These are phyloP conservation scores for Chymomyza amoena DNA, from an alignment of 2,888 invertebrate genomes.

Conservation along the genomic window DNA sequence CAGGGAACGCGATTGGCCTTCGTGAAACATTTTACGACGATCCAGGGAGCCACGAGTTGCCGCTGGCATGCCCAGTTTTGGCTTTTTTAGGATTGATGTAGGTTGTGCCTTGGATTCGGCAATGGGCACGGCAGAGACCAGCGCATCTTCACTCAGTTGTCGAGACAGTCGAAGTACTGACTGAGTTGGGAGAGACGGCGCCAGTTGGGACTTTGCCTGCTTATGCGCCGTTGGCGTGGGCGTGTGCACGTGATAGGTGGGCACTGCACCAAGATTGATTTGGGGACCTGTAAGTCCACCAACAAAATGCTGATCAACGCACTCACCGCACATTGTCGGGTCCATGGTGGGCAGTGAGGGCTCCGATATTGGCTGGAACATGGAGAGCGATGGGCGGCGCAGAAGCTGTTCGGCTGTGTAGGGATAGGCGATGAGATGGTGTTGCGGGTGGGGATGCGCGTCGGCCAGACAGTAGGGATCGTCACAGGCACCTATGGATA, in stretches of 20 bases:
- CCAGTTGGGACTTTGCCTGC: conserved; percentile 63
- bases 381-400: conserved; percentile 73
- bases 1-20: conserved; percentile 76
- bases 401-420: conserved; percentile 67
- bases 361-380: conserved; percentile 76
- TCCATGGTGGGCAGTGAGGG: conserved; percentile 77
- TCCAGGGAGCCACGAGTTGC: conserved; percentile 54
- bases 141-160: conserved; percentile 75
- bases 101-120: conserved; percentile 72
- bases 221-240: conserved; percentile 76
- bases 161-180: conserved; percentile 73
- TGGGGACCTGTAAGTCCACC: conserved; percentile 72
- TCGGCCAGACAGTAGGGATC: conserved; percentile 74
- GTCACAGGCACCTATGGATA: conserved; percentile 70
- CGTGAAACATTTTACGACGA: conserved; percentile 75
- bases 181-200: conserved; percentile 70
- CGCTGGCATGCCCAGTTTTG: conserved; percentile 54
- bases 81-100: conserved; percentile 76
- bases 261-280: conserved; percentile 70
- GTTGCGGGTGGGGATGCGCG: conserved; percentile 76
- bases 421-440: conserved; percentile 72
- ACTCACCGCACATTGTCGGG: conserved; percentile 76
- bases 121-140: conserved; percentile 75
- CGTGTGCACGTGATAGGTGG: conserved; percentile 76
- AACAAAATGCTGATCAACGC: conserved; percentile 77